A percentile compares a stretch with the other conserved stretches of the same genome.
These are phyloP conservation scores for Cyanoliseus patagonus DNA, from an alignment of 2,113 vertebrate genomes.

Conservation along the genomic window DNA sequence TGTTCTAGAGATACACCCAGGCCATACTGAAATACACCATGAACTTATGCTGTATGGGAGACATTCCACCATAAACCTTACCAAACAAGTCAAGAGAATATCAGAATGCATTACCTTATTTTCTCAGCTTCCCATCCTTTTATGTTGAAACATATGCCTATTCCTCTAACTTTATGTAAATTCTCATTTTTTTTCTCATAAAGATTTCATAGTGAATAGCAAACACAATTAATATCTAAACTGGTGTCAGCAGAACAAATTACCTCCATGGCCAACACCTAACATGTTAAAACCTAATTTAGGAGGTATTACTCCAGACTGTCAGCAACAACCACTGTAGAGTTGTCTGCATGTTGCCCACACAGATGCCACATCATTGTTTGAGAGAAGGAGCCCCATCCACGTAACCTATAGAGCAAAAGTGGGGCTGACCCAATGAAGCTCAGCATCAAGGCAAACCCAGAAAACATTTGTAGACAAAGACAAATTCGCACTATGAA, in stretches of 20 bases:
- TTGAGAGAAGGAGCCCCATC: background rate
- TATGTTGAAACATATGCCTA: background rate
- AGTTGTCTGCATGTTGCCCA: background rate
- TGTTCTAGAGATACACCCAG: background rate
- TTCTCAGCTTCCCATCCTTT: background rate
- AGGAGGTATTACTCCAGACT: background rate
- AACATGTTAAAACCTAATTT: background rate
- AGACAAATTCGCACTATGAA: background rate
- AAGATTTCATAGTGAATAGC: background rate
- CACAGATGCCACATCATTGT: background rate
- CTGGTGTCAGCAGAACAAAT: background rate
- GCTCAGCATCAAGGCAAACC: background rate
- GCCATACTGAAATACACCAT: background rate
- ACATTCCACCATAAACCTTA: background rate
- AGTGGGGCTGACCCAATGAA: background rate
- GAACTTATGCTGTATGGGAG: background rate
- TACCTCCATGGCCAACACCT: background rate
- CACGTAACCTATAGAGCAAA: background rate
- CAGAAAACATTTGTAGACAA: background rate
- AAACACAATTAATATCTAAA: background rate
- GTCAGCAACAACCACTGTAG: background rate
- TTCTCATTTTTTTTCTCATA: background rate
- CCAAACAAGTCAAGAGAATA: background rate
- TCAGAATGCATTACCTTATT: background rate
- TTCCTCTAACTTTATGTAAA: background rate